phyloP scores from a whole-genome alignment of 2,888 invertebrate species.

The Emmelina monodactyla region DNA sequence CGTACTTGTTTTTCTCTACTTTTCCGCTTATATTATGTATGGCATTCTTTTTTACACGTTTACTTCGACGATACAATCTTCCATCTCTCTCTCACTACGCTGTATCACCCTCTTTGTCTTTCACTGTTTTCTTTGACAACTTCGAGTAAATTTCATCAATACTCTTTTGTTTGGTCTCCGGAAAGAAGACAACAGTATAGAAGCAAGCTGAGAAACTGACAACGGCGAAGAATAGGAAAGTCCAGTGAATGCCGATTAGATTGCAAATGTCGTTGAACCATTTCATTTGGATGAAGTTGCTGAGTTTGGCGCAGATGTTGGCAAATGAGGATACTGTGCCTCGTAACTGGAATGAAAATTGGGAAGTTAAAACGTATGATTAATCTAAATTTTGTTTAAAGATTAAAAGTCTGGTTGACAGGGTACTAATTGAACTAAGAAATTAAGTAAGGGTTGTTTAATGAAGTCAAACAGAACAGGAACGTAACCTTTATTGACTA shows the following conservation, averaged over 20 bases:
- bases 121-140: conserved; percentile 24
- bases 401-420: too few relatives aligned
- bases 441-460: too few relatives aligned
- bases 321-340: conserved; percentile 52
- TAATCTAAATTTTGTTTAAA: too few relatives aligned
- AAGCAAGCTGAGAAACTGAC: conserved; percentile 41
- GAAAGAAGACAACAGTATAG: conserved; percentile 40
- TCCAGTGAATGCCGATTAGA: conserved; percentile 50
- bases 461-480: too few relatives aligned
- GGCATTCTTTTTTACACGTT: too few relatives aligned
- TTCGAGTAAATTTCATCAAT: conserved; percentile 49
- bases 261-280: conserved; percentile 48
- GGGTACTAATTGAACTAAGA: not conserved
- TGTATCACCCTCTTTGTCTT: not conserved
- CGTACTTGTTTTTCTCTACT: too few relatives aligned
- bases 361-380: too few relatives aligned
- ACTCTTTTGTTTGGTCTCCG: conserved; percentile 45
- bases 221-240: conserved; percentile 42
- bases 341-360: conserved; percentile 48
- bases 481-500: too few relatives aligned
- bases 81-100: too few relatives aligned
- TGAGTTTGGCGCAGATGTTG: conserved; percentile 49
- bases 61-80: too few relatives aligned
- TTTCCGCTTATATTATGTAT: too few relatives aligned
- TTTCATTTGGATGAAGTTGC: conserved; percentile 54